A percentile compares a stretch with the other conserved stretches of the same genome.
phyloP scores from a whole-genome alignment of 2,797 vertebrate species.

The Cetoscarus ocellatus region DNA sequence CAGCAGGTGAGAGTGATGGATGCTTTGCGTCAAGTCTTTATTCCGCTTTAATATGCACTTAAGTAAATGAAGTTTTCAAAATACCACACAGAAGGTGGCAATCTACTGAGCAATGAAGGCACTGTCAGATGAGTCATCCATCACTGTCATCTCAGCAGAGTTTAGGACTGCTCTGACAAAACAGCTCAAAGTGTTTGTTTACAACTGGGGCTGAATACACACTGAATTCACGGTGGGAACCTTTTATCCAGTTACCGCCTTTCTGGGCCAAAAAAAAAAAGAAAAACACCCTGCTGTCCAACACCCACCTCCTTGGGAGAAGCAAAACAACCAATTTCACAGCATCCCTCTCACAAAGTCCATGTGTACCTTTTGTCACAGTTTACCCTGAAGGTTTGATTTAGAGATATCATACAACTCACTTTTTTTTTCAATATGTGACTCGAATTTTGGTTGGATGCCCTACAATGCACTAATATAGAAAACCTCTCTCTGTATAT shows the following conservation, averaged over 20 bases:
- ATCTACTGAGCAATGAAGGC: conserved; percentile 17
- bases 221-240: conserved; percentile 7
- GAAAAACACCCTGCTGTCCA: conserved; percentile 17
- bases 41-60: conserved; percentile 27
- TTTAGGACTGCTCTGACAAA: conserved; percentile 11
- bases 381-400: conserved; percentile 16
- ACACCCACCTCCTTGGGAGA: conserved; percentile 4
- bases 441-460: conserved; percentile 19
- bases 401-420: neutral
- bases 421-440: conserved; percentile 5
- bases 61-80: conserved; percentile 32
- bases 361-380: neutral
- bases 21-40: conserved; percentile 6
- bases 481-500: too few relatives aligned
- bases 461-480: too few relatives aligned
- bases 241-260: neutral
- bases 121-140: conserved; percentile 16
- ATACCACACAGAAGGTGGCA: conserved; percentile 5
- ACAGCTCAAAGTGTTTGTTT: conserved; percentile 13
- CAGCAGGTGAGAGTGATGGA: conserved; percentile 16
- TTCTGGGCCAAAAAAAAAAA: neutral
- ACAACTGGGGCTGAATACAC: conserved; percentile 21
- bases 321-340: conserved; percentile 16
- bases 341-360: conserved; percentile 13
- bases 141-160: conserved; percentile 2